Conservation (phyloP, 2,797 vertebrate genomes). For the Lerista edwardsae region DNA sequence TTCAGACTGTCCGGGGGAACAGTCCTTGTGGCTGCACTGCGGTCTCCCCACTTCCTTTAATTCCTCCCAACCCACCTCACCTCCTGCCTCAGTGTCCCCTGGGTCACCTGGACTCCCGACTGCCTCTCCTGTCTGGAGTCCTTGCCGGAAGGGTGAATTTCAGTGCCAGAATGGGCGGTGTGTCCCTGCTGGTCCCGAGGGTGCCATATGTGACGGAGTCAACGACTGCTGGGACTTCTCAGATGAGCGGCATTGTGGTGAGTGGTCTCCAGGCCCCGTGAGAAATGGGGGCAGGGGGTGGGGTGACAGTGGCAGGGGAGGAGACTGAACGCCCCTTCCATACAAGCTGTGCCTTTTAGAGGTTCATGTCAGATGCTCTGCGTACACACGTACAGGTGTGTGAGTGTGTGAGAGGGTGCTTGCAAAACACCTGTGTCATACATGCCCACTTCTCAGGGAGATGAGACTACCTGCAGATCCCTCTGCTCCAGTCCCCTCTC, state of each 20-base stretch:
- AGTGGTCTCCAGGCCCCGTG: not conserved
- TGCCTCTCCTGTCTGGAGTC: not conserved
- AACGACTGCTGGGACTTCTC: slow-evolving; percentile 81
- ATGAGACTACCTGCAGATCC: too few species aligned
- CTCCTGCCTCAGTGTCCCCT: not conserved
- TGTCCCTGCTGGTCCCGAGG: slow-evolving; percentile 72
- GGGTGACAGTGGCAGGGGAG: rapidly evolving
- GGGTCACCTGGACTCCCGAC: slow-evolving; percentile 5
- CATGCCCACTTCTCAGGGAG: too few species aligned
- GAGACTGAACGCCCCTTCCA: not conserved
- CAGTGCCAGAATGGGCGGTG: slow-evolving; percentile 81
- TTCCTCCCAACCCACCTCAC: rapidly evolving
- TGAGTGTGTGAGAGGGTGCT: too few species aligned
- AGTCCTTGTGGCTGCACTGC: not conserved
- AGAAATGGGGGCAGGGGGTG: not conserved
- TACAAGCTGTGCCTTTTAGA: not conserved
- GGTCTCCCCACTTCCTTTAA: too few species aligned
- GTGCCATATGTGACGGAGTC: slow-evolving; percentile 78
- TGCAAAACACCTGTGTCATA: too few species aligned
- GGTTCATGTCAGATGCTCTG: not conserved
- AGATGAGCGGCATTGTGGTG: slow-evolving; percentile 83
- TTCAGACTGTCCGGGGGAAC: too few species aligned
- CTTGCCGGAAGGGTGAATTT: slow-evolving; percentile 75
- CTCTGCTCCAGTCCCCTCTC: not conserved
- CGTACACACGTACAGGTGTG: too few species aligned